Percentiles rank a stretch among this genome's conserved stretches.
Conservation (phyloP, 2,113 vertebrate species). For the Micronycteris hirsuta region DNA sequence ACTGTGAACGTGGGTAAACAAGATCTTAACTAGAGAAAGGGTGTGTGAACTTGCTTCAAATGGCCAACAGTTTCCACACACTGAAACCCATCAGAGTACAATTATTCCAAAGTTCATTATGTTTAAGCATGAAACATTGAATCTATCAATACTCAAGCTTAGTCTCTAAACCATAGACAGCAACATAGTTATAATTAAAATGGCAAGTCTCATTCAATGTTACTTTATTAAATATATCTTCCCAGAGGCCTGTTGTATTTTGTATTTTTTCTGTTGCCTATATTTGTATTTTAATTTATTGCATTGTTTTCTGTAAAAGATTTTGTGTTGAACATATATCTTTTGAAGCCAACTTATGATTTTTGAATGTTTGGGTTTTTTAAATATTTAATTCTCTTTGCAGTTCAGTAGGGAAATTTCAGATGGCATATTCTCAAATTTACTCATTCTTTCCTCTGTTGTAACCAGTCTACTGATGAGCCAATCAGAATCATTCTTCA, state of each 20-base stretch:
- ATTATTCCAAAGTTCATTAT: constrained; percentile 21
- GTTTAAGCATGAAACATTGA: neutral
- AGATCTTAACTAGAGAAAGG: constrained; percentile 52
- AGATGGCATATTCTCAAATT: neutral
- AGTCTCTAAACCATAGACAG: neutral
- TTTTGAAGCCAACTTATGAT: neutral
- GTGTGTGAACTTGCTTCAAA: constrained; percentile 7
- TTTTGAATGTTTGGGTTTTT: neutral
- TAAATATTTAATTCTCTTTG: neutral
- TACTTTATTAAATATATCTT: neutral
- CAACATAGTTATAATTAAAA: neutral
- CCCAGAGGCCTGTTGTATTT: neutral
- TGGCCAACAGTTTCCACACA: neutral
- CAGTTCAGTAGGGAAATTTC: neutral
- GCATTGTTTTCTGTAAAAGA: neutral
- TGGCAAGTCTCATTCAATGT: neutral
- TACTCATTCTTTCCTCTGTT: neutral
- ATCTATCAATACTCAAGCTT: constrained; percentile 16
- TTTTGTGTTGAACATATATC: neutral
- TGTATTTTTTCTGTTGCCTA: neutral
- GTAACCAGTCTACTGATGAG: neutral
- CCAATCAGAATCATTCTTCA: neutral
- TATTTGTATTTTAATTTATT: neutral
- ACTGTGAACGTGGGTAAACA: neutral
- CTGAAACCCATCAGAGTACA: neutral